These are phyloP conservation scores for Coenonympha glycerion DNA, from an alignment of 2,888 invertebrate genomes.

Conservation along the genomic window DNA sequence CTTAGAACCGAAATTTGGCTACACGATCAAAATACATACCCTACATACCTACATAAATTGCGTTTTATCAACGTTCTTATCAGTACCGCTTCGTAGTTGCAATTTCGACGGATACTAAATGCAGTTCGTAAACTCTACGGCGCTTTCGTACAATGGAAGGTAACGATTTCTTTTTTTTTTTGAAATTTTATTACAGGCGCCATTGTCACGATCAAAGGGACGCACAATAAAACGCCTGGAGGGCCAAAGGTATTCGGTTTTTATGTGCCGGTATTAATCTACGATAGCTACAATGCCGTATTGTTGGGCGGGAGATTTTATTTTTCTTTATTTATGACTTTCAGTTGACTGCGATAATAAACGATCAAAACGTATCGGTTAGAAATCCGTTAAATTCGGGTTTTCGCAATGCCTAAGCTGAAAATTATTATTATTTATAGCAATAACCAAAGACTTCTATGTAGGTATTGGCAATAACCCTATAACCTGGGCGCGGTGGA, in stretches of 20 bases:
- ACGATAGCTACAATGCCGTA: slow-evolving; percentile 27
- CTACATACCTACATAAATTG: too few species aligned
- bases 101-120: slow-evolving; percentile 38
- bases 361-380: too few species aligned
- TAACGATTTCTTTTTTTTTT: slow-evolving; percentile 36
- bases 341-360: background rate
- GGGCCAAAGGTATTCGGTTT: slow-evolving; percentile 33
- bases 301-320: slow-evolving; percentile 15
- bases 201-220: slow-evolving; percentile 42
- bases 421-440: too few species aligned
- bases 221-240: slow-evolving; percentile 38
- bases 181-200: slow-evolving; percentile 41
- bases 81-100: too few species aligned
- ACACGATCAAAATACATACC: too few species aligned
- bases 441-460: too few species aligned
- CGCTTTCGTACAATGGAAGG: slow-evolving; percentile 48
- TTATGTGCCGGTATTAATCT: slow-evolving; percentile 34
- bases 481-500: too few species aligned
- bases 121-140: slow-evolving; percentile 38
- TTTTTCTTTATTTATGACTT: slow-evolving; percentile 4
- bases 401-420: too few species aligned
- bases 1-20: background rate
- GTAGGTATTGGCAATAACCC: too few species aligned
- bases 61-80: too few species aligned
- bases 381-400: too few species aligned